Evolutionary conservation across 2,113 vertebrate species (phyloP).

Genomic region (Cebidichthys violaceus): DNA sequence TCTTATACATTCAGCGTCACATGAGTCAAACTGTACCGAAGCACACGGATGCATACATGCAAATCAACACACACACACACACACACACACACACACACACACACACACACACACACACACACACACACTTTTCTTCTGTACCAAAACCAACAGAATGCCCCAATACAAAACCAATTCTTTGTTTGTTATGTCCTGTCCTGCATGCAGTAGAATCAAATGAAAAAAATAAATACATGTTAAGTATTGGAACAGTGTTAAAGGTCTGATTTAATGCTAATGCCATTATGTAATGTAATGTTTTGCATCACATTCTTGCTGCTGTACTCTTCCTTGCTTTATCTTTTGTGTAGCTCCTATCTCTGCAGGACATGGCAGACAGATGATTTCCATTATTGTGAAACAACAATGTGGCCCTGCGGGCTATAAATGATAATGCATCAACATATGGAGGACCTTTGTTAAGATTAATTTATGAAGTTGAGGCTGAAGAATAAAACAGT

Average conservation of each 20-base stretch:
- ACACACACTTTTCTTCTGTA: background rate
- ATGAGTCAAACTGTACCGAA: constrained; percentile 47
- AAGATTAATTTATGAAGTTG: background rate
- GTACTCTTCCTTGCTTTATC: background rate
- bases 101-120: too few relatives aligned
- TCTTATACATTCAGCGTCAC: constrained; percentile 60
- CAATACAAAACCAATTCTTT: background rate
- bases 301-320: background rate
- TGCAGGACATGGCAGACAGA: constrained; percentile 1
- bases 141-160: background rate
- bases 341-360: constrained; percentile 5
- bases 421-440: constrained; percentile 22
- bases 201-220: background rate
- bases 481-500: constrained; percentile 6
- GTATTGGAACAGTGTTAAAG: too few relatives aligned
- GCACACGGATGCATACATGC: background rate
- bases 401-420: background rate
- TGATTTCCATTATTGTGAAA: constrained; percentile 23
- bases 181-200: background rate
- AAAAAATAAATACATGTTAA: background rate
- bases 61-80: background rate
- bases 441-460: constrained; percentile 11
- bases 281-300: too few relatives aligned
- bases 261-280: background rate
- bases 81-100: too few relatives aligned